Evolutionary conservation across 1,140 invertebrate species (phyloP).

Genomic region (Drosophila azteca): DNA sequence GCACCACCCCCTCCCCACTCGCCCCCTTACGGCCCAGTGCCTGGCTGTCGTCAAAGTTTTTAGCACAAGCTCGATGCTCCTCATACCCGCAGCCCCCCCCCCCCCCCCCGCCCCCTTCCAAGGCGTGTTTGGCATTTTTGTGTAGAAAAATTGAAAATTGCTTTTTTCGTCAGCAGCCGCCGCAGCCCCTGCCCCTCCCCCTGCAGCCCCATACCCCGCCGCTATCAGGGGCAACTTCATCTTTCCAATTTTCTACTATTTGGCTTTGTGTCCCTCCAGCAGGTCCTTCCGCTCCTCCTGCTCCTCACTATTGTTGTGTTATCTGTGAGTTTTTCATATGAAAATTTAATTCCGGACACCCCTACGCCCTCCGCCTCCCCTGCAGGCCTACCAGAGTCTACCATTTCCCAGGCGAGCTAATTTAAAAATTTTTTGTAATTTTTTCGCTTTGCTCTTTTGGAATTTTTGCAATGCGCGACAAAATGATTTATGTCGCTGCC

Average conservation of each 20-base stretch:
- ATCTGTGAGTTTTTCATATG: slow-evolving; percentile 73
- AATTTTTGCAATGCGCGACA: slow-evolving; percentile 82
- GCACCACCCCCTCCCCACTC: background rate
- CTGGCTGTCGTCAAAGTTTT: slow-evolving; percentile 74
- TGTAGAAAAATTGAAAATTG: slow-evolving; percentile 82
- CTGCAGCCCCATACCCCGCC: slow-evolving; percentile 39
- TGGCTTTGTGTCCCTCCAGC: slow-evolving; percentile 63
- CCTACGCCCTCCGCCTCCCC: slow-evolving; percentile 16
- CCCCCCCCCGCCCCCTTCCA: background rate
- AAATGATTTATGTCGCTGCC: slow-evolving; percentile 82
- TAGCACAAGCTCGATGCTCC: slow-evolving; percentile 56
- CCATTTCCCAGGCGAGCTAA: slow-evolving; percentile 69
- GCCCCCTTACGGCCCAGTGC: slow-evolving; percentile 3
- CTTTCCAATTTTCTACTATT: slow-evolving; percentile 83
- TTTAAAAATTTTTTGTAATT: slow-evolving; percentile 82
- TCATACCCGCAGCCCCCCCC: background rate
- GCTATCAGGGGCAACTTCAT: slow-evolving; percentile 77
- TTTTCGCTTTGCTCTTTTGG: slow-evolving; percentile 80
- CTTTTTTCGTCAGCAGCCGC: slow-evolving; percentile 64
- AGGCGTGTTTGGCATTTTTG: slow-evolving; percentile 69
- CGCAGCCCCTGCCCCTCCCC: background rate
- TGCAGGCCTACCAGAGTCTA: background rate
- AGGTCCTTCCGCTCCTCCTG: background rate
- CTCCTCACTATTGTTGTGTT: slow-evolving; percentile 19
- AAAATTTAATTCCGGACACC: slow-evolving; percentile 74